These are phyloP conservation scores for Drosophila paranaensis DNA, from an alignment of 2,888 invertebrate genomes.

Conservation along the genomic window DNA sequence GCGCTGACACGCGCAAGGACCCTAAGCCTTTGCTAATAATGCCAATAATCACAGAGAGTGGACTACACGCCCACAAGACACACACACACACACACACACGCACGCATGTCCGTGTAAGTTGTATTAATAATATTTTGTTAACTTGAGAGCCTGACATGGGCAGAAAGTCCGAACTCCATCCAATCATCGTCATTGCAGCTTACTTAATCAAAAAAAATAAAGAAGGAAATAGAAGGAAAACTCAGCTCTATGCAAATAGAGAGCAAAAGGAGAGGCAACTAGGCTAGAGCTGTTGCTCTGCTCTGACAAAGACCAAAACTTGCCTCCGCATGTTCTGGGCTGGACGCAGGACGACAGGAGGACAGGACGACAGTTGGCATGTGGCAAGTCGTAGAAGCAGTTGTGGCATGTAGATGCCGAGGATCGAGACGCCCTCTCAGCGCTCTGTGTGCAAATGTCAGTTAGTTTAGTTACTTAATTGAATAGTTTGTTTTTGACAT, in stretches of 20 bases:
- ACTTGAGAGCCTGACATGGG: conserved; percentile 39
- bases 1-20: conserved; percentile 71
- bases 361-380: conserved; percentile 41
- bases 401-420: conserved; percentile 36
- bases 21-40: conserved; percentile 74
- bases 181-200: conserved; percentile 54
- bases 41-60: conserved; percentile 63
- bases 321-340: conserved; percentile 53
- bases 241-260: conserved; percentile 50
- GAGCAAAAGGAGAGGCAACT: conserved; percentile 43
- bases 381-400: conserved; percentile 28
- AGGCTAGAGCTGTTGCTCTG: conserved; percentile 51
- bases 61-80: conserved; percentile 11
- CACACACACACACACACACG: neutral
- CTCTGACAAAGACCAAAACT: conserved; percentile 70
- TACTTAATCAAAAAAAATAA: conserved; percentile 35
- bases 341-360: conserved; percentile 16
- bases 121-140: conserved; percentile 69
- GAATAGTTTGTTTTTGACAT: conserved; percentile 81
- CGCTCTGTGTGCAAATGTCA: conserved; percentile 64
- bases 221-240: neutral
- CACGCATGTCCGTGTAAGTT: neutral
- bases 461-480: conserved; percentile 81
- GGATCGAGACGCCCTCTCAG: conserved; percentile 12
- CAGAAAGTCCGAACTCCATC: conserved; percentile 24